A percentile compares a stretch with the other conserved stretches of the same genome.
Conservation (phyloP, 2,113 vertebrate genomes). For the Lepisosteus oculatus region DNA sequence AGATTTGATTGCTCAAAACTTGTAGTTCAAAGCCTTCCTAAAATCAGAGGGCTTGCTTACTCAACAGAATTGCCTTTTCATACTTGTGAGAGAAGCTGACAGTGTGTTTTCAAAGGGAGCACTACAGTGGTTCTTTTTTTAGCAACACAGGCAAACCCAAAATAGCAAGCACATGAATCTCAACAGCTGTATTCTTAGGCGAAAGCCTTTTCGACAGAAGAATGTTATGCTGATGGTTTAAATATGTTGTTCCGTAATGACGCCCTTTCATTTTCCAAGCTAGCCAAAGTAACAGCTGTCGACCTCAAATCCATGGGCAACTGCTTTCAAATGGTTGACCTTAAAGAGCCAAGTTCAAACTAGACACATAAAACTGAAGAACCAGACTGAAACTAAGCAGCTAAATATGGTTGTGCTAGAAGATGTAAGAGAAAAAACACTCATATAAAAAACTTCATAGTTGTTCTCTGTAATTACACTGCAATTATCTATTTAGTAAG, state of each 20-base stretch:
- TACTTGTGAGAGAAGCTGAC: slow-evolving; percentile 61
- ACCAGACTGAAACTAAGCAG: too few relatives aligned
- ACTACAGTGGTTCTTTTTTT: slow-evolving; percentile 71
- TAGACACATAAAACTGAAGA: neutral
- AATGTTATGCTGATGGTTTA: slow-evolving; percentile 4
- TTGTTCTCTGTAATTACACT: too few relatives aligned
- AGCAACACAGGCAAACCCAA: slow-evolving; percentile 50
- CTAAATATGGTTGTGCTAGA: too few relatives aligned
- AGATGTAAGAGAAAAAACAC: too few relatives aligned
- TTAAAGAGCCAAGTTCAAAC: neutral
- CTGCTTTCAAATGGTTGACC: neutral
- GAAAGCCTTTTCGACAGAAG: slow-evolving; percentile 7
- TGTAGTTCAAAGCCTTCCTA: slow-evolving; percentile 47
- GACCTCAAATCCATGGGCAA: neutral
- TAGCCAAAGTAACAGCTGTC: slow-evolving; percentile 7
- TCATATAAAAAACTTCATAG: too few relatives aligned
- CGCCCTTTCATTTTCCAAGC: neutral
- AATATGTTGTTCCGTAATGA: neutral
- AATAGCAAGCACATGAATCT: slow-evolving; percentile 66
- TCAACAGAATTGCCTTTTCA: slow-evolving; percentile 60
- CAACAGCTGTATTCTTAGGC: slow-evolving; percentile 59
- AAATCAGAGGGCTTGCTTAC: slow-evolving; percentile 49
- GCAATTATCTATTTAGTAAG: too few relatives aligned
- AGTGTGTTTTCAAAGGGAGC: slow-evolving; percentile 63
- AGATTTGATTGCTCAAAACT: slow-evolving; percentile 34